These are phyloP conservation scores for Montifringilla adamsi DNA, from an alignment of 2,113 vertebrate genomes.

Conservation along the genomic window DNA sequence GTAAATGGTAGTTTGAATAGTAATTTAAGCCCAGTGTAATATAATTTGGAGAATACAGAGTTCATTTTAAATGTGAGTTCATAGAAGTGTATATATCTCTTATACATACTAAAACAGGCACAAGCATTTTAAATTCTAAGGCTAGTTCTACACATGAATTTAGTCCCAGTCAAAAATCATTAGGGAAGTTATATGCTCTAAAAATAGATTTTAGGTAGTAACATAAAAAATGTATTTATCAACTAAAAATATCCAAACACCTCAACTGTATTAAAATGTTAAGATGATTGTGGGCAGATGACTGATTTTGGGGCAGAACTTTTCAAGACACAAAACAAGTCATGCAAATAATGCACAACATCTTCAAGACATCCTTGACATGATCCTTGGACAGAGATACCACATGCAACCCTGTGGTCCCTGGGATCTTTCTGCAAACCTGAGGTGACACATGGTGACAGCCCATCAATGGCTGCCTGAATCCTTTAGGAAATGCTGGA, in stretches of 20 bases:
- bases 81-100: not conserved
- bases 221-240: not conserved
- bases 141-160: not conserved
- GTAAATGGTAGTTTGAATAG: not conserved
- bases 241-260: not conserved
- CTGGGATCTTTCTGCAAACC: not conserved
- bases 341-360: not conserved
- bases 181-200: not conserved
- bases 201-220: not conserved
- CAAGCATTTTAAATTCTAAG: not conserved
- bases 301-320: not conserved
- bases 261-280: not conserved
- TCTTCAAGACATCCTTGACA: not conserved
- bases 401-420: not conserved
- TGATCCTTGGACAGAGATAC: fast-evolving
- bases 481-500: not conserved
- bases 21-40: not conserved
- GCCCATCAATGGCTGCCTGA: not conserved
- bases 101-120: not conserved
- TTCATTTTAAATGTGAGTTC: not conserved
- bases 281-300: not conserved
- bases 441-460: not conserved
- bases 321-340: not conserved
- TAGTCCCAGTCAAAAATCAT: not conserved
- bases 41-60: not conserved